Evolutionary conservation across 2,113 vertebrate species (phyloP).

Genomic region (Pygoscelis adeliae): DNA sequence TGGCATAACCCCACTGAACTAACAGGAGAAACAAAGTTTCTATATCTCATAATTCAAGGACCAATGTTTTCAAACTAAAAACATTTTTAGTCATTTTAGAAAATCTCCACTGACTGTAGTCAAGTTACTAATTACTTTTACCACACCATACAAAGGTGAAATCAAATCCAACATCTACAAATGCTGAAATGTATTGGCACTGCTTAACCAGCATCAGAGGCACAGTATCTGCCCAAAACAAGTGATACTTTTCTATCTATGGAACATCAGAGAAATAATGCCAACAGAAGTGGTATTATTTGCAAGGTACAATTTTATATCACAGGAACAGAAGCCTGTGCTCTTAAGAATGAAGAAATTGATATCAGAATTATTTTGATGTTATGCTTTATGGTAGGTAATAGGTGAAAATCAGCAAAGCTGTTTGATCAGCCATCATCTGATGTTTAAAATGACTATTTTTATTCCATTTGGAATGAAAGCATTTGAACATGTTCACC

Average conservation of each 20-base stretch:
- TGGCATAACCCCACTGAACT: background rate
- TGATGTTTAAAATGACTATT: background rate
- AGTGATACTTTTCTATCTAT: background rate
- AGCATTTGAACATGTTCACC: background rate
- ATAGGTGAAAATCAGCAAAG: background rate
- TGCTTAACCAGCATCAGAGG: background rate
- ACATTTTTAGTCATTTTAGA: background rate
- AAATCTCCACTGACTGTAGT: background rate
- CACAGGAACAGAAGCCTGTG: background rate
- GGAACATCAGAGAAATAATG: background rate
- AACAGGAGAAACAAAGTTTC: background rate
- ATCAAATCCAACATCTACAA: background rate
- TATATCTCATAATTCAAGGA: background rate
- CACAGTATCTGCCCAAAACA: background rate
- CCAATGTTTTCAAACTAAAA: background rate
- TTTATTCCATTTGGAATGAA: background rate
- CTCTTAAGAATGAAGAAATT: background rate
- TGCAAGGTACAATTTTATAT: background rate
- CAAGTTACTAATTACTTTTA: background rate
- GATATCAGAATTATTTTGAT: background rate
- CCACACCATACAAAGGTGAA: background rate
- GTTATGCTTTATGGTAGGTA: background rate
- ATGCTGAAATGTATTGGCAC: background rate
- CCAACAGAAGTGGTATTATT: background rate
- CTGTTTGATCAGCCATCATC: background rate